Base-by-base conservation (phyloP, 2,797 vertebrate genomes). In the Phoebastria nigripes region DNA sequence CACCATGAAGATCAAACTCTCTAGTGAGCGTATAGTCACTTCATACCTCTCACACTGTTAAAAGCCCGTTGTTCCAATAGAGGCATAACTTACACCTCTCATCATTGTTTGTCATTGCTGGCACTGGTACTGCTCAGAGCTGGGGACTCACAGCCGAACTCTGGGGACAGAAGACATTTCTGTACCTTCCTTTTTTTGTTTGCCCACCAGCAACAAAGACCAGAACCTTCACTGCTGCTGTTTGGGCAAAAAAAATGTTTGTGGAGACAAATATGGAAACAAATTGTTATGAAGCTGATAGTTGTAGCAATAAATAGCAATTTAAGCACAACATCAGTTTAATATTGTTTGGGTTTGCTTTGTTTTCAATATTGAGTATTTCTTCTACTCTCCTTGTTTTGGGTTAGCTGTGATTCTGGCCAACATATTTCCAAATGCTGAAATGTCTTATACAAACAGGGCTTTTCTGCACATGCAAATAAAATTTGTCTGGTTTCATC, bases 21-120 rank as follows among this genome's bases (percentile, higher is more conserved):
- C 5, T 19, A 21, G 31, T 52, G 29, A 52, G 12, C 0, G 0
- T 58, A 18, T 19, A 52, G 17, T 84, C 28, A 15, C 18, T 58
- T 39, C 12, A 9, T 33, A 33, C 21, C 10, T 76, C 58, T 84
- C 26, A 15, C 19, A 0, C 31, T 55, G 13, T 41, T 83, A 39
- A 81, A 82, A 90, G 17, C 13, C 11, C 1, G 0, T 65, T 81
- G 49, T 72, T 79, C 39, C 19, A 42, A 5, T 2, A 54, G 66
- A 72, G 39, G 10, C 3, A 8, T 37, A 72, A 46, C 8, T 44
- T 76, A n/a, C 3, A 42, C 8, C 6, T 85, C 28, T 69, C 15
- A 14, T 66, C 26, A 6, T 51, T 87, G 70, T 11, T 72, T 76
- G 42, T 72, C 33, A 28, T 17, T 74, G 47, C 84, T 1, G 2